A percentile compares a stretch with the other conserved stretches of the same genome.
Evolutionary conservation across 2,888 invertebrate species (phyloP).

Genomic region (Phania funesta): DNA sequence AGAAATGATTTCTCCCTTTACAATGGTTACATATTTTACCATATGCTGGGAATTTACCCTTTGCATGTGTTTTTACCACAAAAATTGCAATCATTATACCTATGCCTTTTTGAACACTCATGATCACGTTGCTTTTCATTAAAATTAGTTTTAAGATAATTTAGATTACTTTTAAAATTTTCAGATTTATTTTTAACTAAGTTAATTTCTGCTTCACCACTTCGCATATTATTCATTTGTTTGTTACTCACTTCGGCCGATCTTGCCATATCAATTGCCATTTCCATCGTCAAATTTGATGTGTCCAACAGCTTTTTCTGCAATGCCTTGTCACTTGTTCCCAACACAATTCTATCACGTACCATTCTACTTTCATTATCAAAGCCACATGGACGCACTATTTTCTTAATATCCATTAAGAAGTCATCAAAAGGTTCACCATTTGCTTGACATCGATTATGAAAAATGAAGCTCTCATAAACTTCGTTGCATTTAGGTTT

Average conservation of each 20-base stretch:
- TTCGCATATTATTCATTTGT: slow-evolving; percentile 19
- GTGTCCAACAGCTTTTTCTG: slow-evolving; percentile 22
- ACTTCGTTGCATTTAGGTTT: slow-evolving; percentile 34
- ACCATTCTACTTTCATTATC: slow-evolving; percentile 52
- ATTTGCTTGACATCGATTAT: slow-evolving; percentile 28
- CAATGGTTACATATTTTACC: no score
- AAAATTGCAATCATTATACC: neutral
- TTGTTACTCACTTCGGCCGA: slow-evolving; percentile 20
- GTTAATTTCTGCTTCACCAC: slow-evolving; percentile 1
- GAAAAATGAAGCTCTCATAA: slow-evolving; percentile 22
- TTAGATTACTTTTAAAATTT: slow-evolving; percentile 14
- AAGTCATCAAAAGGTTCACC: slow-evolving; percentile 67
- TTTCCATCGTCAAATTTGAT: slow-evolving; percentile 40
- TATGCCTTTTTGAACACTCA: no score
- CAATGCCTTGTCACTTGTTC: slow-evolving; percentile 20
- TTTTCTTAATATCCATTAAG: slow-evolving; percentile 66
- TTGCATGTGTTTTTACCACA: neutral
- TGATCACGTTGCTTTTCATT: no score
- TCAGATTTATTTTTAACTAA: neutral
- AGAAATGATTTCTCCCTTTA: no score
- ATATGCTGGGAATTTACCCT: no score
- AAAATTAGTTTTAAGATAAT: neutral
- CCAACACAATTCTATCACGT: slow-evolving; percentile 63
- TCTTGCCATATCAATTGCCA: slow-evolving; percentile 17
- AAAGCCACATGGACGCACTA: slow-evolving; percentile 59